A percentile compares a stretch with the other conserved stretches of the same genome.
These are phyloP conservation scores for Phrynocephalus vlangalii DNA, from an alignment of 2,797 vertebrate species.

Conservation along the genomic window DNA sequence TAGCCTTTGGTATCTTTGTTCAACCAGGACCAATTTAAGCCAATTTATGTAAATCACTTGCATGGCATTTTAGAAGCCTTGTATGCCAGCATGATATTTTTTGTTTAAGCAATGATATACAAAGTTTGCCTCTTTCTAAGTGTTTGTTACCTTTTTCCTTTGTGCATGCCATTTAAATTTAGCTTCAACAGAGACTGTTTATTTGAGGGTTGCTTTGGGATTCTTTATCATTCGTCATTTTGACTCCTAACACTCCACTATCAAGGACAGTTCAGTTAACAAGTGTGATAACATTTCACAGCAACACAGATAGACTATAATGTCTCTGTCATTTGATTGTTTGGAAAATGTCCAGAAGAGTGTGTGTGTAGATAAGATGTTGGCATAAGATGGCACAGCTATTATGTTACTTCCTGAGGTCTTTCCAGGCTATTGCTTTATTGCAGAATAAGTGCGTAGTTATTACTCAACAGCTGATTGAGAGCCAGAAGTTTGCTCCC, in stretches of 20 bases:
- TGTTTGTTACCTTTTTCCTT: not conserved
- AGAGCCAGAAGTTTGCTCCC: not conserved
- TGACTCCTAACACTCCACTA: conserved; percentile 55
- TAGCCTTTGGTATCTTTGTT: not conserved
- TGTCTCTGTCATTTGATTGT: conserved; percentile 47
- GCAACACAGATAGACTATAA: conserved; percentile 54
- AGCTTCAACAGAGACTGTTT: not conserved
- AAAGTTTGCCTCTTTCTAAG: conserved; percentile 16
- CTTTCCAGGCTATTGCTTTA: conserved; percentile 22
- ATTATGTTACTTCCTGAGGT: conserved; percentile 29
- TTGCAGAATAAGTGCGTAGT: not conserved
- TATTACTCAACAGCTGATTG: not conserved
- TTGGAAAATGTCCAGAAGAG: conserved; percentile 64
- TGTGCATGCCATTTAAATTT: not conserved
- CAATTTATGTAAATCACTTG: conserved; percentile 5
- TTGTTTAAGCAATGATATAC: not conserved
- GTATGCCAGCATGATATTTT: not conserved
- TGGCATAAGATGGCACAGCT: conserved; percentile 25
- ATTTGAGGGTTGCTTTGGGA: conserved; percentile 32
- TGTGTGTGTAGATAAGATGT: conserved; percentile 41
- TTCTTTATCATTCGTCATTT: conserved; percentile 20
- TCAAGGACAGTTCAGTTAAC: conserved; percentile 49
- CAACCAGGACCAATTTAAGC: conserved; percentile 20
- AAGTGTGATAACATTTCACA: conserved; percentile 40
- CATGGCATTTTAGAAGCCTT: not conserved